Conservation (phyloP, 2,797 vertebrate species). For the Ispidina picta region DNA sequence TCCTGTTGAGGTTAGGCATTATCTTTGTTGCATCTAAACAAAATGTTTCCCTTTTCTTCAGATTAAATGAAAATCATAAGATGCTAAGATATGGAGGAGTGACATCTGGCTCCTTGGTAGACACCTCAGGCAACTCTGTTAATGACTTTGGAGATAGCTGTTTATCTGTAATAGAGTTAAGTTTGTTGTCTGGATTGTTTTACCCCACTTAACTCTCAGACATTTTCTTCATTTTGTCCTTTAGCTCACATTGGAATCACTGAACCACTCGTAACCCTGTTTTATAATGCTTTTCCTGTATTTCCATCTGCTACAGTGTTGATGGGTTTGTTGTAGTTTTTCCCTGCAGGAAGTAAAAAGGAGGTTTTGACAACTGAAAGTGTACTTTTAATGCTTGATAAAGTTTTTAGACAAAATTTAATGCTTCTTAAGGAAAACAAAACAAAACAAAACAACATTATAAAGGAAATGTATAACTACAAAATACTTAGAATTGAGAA, state of each 20-base stretch:
- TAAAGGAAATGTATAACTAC: conserved; percentile 34
- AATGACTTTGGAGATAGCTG: conserved; percentile 74
- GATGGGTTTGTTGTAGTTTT: neutral
- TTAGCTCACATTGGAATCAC: conserved; percentile 57
- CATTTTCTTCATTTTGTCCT: conserved; percentile 62
- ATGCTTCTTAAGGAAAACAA: neutral
- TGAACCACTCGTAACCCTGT: conserved; percentile 56
- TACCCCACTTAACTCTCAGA: conserved; percentile 43
- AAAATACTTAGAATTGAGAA: conserved; percentile 54
- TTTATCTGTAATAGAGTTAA: conserved; percentile 66
- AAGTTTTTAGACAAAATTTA: conserved; percentile 47
- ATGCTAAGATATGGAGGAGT: conserved; percentile 64
- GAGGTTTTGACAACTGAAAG: conserved; percentile 10
- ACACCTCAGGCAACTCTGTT: conserved; percentile 71
- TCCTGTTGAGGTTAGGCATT: conserved; percentile 5
- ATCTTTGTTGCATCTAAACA: conserved; percentile 56
- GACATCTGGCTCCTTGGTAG: conserved; percentile 77
- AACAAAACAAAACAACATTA: neutral
- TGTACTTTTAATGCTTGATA: conserved; percentile 23
- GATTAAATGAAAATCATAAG: conserved; percentile 71
- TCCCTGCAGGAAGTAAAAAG: neutral
- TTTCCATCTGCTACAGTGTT: conserved; percentile 39
- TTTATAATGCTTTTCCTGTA: conserved; percentile 26
- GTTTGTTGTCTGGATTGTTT: conserved; percentile 63
- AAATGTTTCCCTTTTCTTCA: conserved; percentile 39